phyloP scores from a whole-genome alignment of 2,888 invertebrate species.

The Zonitis immaculata region DNA sequence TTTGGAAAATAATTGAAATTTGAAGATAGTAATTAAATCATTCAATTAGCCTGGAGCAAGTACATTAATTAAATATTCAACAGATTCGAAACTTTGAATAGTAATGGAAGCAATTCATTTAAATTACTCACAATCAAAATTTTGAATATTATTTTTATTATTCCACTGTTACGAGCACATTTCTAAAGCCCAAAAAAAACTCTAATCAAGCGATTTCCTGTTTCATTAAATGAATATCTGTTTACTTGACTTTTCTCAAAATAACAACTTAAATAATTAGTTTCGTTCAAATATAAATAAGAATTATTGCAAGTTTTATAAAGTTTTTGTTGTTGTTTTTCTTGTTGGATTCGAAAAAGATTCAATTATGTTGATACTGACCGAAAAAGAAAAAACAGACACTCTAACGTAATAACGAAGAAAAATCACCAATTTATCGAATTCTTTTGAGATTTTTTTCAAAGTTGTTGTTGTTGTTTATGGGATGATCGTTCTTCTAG shows the following conservation, averaged over 20 bases:
- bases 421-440: slow-evolving; percentile 7
- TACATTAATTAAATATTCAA: neutral
- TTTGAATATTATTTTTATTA: neutral
- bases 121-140: neutral
- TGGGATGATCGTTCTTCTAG: too few species aligned
- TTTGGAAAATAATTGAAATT: neutral
- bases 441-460: neutral
- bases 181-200: too few species aligned
- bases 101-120: slow-evolving; percentile 11
- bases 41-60: neutral
- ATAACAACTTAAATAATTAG: slow-evolving; percentile 2
- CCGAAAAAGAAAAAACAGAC: neutral
- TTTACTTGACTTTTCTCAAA: neutral
- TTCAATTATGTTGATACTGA: neutral
- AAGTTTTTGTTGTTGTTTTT: too few species aligned
- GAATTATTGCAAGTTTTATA: too few species aligned
- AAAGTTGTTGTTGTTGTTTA: too few species aligned
- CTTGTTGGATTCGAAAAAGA: neutral
- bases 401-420: neutral
- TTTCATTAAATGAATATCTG: neutral
- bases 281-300: slow-evolving; percentile 2
- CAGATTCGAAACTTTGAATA: neutral
- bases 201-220: too few species aligned
- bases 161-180: neutral
- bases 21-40: neutral